Conservation (phyloP, 2,888 invertebrate genomes). For the Endotricha flammealis region DNA sequence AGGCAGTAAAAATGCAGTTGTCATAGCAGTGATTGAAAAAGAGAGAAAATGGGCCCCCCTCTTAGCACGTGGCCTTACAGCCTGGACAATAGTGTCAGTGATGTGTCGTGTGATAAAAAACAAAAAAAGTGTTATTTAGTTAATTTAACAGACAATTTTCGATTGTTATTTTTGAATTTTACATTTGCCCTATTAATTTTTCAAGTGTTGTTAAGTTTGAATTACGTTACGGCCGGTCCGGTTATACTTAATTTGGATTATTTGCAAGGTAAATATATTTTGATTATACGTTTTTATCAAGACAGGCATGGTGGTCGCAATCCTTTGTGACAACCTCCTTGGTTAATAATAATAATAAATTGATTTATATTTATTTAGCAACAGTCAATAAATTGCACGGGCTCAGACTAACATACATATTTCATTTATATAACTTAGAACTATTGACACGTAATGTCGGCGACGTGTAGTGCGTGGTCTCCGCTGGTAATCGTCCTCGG, state of each 20-base stretch:
- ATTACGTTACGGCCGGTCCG: slow-evolving; percentile 53
- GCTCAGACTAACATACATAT: no score
- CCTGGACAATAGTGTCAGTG: slow-evolving; percentile 32
- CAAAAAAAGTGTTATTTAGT: slow-evolving; percentile 38
- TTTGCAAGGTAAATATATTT: slow-evolving; percentile 54
- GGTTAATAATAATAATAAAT: no score
- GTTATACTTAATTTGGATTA: slow-evolving; percentile 64
- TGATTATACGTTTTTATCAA: slow-evolving; percentile 2
- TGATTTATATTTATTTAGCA: no score
- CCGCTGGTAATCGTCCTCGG: no score
- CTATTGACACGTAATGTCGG: no score
- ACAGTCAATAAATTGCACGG: no score
- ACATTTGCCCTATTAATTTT: slow-evolving; percentile 47
- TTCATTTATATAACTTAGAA: no score
- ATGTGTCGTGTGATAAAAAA: slow-evolving; percentile 29
- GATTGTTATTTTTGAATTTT: slow-evolving; percentile 50
- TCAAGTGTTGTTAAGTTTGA: slow-evolving; percentile 49
- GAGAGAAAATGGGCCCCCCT: slow-evolving; percentile 57
- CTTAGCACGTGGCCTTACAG: slow-evolving; percentile 52
- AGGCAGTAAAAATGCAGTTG: slow-evolving; percentile 33
- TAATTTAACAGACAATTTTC: slow-evolving; percentile 38
- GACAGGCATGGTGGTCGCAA: no score
- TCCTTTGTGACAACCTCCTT: no score
- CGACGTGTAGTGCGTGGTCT: no score
- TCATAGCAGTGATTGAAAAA: slow-evolving; percentile 32